Evolutionary conservation across 2,888 invertebrate genomes (phyloP).

Genomic region (Ischnus inquisitorius): DNA sequence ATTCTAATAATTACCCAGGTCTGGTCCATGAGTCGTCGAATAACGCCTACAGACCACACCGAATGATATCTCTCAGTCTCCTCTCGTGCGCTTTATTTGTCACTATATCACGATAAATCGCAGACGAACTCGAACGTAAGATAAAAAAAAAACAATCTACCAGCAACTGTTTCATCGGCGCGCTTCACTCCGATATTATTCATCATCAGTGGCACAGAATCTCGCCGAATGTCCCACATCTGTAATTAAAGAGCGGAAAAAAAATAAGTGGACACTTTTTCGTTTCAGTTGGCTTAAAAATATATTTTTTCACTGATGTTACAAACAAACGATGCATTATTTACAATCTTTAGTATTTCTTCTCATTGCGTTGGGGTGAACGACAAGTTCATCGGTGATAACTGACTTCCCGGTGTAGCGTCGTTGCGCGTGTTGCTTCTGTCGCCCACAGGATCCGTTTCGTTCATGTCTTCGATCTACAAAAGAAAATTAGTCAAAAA

Average conservation of each 20-base stretch:
- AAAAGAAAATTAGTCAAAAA: constrained; percentile 42
- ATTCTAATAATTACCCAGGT: constrained; percentile 50
- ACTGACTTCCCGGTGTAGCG: constrained; percentile 80
- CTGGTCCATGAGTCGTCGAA: constrained; percentile 54
- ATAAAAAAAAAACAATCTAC: neutral
- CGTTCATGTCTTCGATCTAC: constrained; percentile 84
- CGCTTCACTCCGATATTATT: constrained; percentile 7
- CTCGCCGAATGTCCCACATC: neutral
- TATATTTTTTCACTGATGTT: constrained; percentile 21
- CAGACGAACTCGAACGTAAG: neutral
- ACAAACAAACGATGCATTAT: neutral
- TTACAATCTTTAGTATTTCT: neutral
- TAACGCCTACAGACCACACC: neutral
- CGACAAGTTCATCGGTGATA: constrained; percentile 83
- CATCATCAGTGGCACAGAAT: neutral
- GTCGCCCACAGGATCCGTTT: constrained; percentile 82
- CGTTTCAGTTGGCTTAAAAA: neutral
- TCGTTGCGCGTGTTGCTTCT: constrained; percentile 71
- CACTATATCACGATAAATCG: constrained; percentile 35
- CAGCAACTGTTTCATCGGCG: constrained; percentile 9
- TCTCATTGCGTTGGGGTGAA: constrained; percentile 81
- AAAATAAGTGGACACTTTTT: neutral
- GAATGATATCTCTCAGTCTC: neutral
- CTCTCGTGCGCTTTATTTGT: constrained; percentile 13
- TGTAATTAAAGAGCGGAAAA: neutral